Evolutionary conservation across 1,140 invertebrate genomes (phyloP).

Genomic region (Bombus balteatus): DNA sequence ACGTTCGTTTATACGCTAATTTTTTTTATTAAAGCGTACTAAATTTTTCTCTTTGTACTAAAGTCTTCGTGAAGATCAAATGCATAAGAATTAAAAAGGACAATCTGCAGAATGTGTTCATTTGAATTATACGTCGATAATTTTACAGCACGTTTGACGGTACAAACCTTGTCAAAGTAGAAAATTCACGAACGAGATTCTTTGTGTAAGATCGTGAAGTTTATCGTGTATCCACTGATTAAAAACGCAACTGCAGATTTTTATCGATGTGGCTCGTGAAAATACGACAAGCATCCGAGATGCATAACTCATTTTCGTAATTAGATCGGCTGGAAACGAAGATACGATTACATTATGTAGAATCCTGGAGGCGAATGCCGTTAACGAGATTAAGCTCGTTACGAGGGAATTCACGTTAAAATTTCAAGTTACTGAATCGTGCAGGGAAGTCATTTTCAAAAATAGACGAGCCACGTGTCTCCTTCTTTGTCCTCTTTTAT

Average conservation of each 20-base stretch:
- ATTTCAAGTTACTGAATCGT: slow-evolving; percentile 49
- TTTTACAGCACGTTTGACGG: no score
- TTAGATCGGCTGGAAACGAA: slow-evolving; percentile 40
- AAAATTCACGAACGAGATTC: no score
- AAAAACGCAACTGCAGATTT: not conserved
- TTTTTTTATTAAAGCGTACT: no score
- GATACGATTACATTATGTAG: slow-evolving; percentile 58
- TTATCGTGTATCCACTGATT: not conserved
- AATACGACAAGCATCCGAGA: not conserved
- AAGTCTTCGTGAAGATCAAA: no score
- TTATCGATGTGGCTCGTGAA: not conserved
- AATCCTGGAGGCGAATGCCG: slow-evolving; percentile 40
- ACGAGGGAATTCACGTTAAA: slow-evolving; percentile 43
- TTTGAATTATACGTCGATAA: no score
- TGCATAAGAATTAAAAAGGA: no score
- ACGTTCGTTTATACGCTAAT: no score
- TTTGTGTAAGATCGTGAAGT: not conserved
- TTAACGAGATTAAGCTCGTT: slow-evolving; percentile 57
- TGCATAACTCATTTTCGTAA: slow-evolving; percentile 56
- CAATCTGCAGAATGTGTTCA: no score
- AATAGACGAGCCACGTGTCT: not conserved
- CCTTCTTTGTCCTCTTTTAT: not conserved
- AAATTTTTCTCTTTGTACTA: no score
- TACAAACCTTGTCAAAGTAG: no score
- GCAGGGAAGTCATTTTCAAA: not conserved